phyloP scores from a whole-genome alignment of 1,140 invertebrate species.

The Leptinotarsa defecta region DNA sequence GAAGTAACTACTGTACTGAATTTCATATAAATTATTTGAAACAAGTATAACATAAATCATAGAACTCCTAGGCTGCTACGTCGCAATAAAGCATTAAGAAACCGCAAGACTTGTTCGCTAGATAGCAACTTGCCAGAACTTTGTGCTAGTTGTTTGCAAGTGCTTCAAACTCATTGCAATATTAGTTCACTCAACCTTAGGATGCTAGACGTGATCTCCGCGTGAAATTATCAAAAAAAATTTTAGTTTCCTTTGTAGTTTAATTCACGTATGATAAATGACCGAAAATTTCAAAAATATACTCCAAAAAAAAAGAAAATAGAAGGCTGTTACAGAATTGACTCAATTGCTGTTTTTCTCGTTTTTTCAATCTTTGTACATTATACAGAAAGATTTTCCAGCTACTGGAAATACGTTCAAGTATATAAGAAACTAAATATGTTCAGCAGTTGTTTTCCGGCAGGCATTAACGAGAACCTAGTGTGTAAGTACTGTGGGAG shows the following conservation, averaged over 20 bases:
- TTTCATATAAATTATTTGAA: neutral
- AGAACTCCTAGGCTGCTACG: slow-evolving; percentile 30
- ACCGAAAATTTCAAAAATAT: neutral
- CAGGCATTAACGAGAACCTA: too few species aligned
- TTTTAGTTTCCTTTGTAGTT: too few species aligned
- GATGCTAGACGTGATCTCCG: slow-evolving; percentile 12
- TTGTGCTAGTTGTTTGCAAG: slow-evolving; percentile 45
- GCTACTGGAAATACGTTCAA: too few species aligned
- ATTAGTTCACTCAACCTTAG: slow-evolving; percentile 44
- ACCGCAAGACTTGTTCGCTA: slow-evolving; percentile 32
- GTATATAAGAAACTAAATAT: too few species aligned
- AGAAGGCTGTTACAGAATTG: too few species aligned
- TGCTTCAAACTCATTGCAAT: slow-evolving; percentile 44
- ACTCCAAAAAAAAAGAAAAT: too few species aligned
- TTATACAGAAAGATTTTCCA: too few species aligned
- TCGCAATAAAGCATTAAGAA: slow-evolving; percentile 34
- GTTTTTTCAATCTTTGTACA: too few species aligned
- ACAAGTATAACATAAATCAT: slow-evolving; percentile 32
- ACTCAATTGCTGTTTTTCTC: too few species aligned
- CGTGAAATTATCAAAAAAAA: neutral
- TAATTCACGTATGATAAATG: neutral
- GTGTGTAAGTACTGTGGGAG: neutral
- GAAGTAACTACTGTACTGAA: neutral
- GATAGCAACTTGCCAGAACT: slow-evolving; percentile 39
- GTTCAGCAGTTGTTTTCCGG: too few species aligned